Base-by-base conservation (phyloP, 2,797 vertebrate genomes). In the Anabas testudineus region DNA sequence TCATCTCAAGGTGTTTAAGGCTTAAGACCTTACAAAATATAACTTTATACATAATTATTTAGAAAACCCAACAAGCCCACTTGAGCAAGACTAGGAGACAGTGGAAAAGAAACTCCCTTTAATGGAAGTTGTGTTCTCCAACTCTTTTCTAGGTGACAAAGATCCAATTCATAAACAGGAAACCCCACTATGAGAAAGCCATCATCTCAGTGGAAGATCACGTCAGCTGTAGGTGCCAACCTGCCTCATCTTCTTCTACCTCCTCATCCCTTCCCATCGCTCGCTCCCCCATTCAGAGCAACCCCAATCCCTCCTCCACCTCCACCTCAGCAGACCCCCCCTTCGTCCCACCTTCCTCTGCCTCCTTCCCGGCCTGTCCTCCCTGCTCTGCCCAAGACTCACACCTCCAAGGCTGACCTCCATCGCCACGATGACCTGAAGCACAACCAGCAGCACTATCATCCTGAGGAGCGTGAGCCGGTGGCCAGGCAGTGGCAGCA, bases 191-290 rank as follows among this genome's bases (percentile, higher is more conserved):
- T 13, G 93, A 95, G 62, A 95, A 94, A 80, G 96, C 93, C 5
- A 48, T 95, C 1, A 95, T 99, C 88, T 92, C 96, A 7, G 93
- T 99, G 88, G 96, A 97, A 60, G 97, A 99, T 87, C 97, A 99
- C 0, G 74, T 97, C 82, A 94, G 90, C 28, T 99, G 97, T 83
- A 92, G 92, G 70, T 97, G 96, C 74, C 95, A 96, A 53, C 53
- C 90, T 0, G 21, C 76, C 0, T 37, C 86, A n/a, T 79, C 93
- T 0, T 59, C 7, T 75, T 54, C 75, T 0, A 57, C 86, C 18
- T 74, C 84, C 2, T 65, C 86, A 12, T 82, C 85, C 1, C 22
- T 69, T 19, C 65, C 77, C 36, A 62, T 5, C 79, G 84, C 37
- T 75, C 58, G 37, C 76, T 78, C 46, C 75, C 14, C 81, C 30